Percentiles rank a stretch among this genome's conserved stretches.
These are phyloP conservation scores for Bombycilla garrulus DNA, from an alignment of 2,113 vertebrate species.

Conservation along the genomic window DNA sequence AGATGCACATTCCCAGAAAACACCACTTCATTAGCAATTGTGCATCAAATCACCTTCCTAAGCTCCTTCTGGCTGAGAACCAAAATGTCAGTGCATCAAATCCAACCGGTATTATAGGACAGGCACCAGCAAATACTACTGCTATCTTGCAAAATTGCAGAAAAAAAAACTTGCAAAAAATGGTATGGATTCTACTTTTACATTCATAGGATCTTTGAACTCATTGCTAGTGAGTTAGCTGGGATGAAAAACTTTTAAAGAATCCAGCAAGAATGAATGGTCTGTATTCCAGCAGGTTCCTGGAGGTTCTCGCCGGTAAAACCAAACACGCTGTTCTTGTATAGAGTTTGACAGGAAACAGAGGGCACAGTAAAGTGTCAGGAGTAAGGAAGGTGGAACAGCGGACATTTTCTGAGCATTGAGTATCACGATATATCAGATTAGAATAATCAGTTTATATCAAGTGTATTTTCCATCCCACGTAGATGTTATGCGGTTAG, in stretches of 20 bases:
- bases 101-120: not conserved
- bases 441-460: not conserved
- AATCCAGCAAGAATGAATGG: not conserved
- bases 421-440: accelerated
- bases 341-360: not conserved
- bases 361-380: not conserved
- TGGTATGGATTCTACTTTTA: not conserved
- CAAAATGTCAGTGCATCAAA: not conserved
- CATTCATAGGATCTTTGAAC: not conserved
- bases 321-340: not conserved
- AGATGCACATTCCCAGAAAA: not conserved
- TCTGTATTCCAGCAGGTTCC: not conserved
- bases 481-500: not conserved
- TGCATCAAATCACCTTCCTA: not conserved
- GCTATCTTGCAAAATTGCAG: not conserved
- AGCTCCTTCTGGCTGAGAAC: not conserved
- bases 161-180: too few species aligned
- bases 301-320: not conserved
- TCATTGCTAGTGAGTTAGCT: not conserved
- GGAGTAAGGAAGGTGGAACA: not conserved
- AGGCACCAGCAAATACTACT: not conserved
- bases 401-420: not conserved
- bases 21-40: not conserved
- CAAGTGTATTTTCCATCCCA: not conserved
- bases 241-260: not conserved